phyloP scores from a whole-genome alignment of 2,797 vertebrate genomes.

The Rhyacichthys aspro region DNA sequence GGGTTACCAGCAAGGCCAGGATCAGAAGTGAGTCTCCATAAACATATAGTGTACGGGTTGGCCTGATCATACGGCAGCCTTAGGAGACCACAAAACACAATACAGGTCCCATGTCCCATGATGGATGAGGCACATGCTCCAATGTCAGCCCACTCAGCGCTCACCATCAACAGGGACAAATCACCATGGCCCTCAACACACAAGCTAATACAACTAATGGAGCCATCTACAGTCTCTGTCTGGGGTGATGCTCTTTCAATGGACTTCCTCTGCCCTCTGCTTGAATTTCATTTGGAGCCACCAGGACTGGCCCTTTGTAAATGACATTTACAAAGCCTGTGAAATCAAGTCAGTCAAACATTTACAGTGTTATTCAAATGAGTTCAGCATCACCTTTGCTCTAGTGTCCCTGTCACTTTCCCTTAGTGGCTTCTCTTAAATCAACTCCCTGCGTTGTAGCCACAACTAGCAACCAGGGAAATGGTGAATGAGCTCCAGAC shows the following conservation, averaged over 20 bases:
- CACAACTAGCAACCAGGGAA: conserved; percentile 40
- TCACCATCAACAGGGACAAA: conserved; percentile 67
- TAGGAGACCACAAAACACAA: conserved; percentile 63
- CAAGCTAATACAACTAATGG: conserved; percentile 69
- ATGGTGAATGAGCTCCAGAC: conserved; percentile 65
- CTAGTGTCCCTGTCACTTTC: conserved; percentile 17
- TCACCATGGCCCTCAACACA: conserved; percentile 54
- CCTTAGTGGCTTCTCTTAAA: conserved; percentile 50
- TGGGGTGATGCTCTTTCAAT: conserved; percentile 38
- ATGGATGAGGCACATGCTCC: conserved; percentile 68
- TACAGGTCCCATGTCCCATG: conserved; percentile 57
- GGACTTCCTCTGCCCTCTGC: conserved; percentile 25
- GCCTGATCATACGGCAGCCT: conserved; percentile 65
- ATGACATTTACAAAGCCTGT: conserved; percentile 17
- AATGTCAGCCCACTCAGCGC: conserved; percentile 66
- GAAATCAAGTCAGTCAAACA: too few relatives aligned
- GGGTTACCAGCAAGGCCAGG: conserved; percentile 38
- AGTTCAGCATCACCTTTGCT: conserved; percentile 32
- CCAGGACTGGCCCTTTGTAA: conserved; percentile 30
- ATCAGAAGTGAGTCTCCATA: conserved; percentile 59
- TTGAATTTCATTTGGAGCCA: conserved; percentile 29
- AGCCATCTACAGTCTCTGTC: conserved; percentile 54
- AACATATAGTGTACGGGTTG: conserved; percentile 61
- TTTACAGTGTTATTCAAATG: too few relatives aligned
- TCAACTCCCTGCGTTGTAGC: conserved; percentile 44